Percentiles rank a stretch among this genome's conserved stretches.
These are phyloP conservation scores for human DNA, from an alignment of 2,113 vertebrate genomes.

Conservation along the genomic window DNA sequence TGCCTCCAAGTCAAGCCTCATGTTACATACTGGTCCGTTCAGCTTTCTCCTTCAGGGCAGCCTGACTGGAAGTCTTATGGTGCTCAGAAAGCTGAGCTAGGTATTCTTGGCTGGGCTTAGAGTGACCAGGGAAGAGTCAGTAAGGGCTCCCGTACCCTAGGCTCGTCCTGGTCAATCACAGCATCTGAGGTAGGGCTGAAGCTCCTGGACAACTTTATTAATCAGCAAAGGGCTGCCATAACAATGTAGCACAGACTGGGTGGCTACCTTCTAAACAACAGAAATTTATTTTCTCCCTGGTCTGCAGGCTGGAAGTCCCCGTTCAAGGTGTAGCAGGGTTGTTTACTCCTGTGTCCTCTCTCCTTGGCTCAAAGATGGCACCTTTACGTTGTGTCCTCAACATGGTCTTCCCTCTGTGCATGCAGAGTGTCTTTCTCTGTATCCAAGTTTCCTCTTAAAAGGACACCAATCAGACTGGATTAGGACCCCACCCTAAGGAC, in stretches of 20 bases:
- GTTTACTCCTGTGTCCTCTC: not conserved
- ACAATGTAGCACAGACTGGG: not conserved
- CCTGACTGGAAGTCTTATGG: not conserved
- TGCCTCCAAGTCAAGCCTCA: conserved; percentile 70
- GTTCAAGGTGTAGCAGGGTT: not conserved
- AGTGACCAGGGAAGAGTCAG: fast-evolving
- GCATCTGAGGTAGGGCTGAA: not conserved
- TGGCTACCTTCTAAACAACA: not conserved
- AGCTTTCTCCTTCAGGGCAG: conserved; percentile 10
- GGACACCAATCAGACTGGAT: not conserved
- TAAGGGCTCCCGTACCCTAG: fast-evolving
- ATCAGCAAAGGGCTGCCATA: not conserved
- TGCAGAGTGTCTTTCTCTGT: too few species aligned
- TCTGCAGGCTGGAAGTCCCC: not conserved
- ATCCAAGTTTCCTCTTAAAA: not conserved
- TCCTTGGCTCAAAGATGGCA: not conserved
- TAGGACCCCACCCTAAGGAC: not conserved
- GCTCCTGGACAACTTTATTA: not conserved
- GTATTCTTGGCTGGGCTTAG: not conserved
- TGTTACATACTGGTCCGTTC: conserved; percentile 61
- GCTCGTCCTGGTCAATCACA: not conserved
- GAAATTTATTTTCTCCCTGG: not conserved
- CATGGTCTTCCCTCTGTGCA: not conserved
- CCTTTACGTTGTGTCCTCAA: fast-evolving
- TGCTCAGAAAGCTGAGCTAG: not conserved